A percentile compares a stretch with the other conserved stretches of the same genome.
These are phyloP conservation scores for Pogonocherus hispidulus DNA, from an alignment of 2,888 invertebrate genomes.

Conservation along the genomic window DNA sequence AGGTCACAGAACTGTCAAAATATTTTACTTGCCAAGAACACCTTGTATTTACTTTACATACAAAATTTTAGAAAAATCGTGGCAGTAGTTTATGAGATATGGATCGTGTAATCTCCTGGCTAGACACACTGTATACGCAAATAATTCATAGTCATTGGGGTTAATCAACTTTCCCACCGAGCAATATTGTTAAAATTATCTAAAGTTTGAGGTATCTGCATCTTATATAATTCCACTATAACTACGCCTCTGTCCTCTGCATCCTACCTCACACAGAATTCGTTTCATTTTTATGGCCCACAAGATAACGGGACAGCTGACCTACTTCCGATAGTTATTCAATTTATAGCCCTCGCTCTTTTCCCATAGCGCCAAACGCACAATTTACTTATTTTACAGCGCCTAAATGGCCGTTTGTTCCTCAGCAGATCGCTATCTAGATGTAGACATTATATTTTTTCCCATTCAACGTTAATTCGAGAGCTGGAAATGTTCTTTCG, in stretches of 20 bases:
- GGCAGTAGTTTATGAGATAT: too few species aligned
- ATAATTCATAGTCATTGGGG: too few species aligned
- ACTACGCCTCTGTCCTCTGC: not conserved
- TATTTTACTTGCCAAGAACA: too few species aligned
- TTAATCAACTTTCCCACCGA: too few species aligned
- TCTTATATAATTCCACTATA: too few species aligned
- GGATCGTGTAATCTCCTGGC: too few species aligned
- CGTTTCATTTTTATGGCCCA: slow-evolving; percentile 25
- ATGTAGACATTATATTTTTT: not conserved
- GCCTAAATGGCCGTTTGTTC: not conserved
- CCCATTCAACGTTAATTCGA: slow-evolving; percentile 5
- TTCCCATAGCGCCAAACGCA: not conserved
- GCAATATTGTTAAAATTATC: too few species aligned
- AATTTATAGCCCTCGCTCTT: not conserved
- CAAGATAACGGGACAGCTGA: slow-evolving; percentile 23
- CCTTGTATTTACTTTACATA: too few species aligned
- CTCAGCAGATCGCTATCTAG: not conserved
- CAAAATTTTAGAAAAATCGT: too few species aligned
- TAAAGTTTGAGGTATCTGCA: too few species aligned
- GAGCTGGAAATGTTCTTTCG: slow-evolving; percentile 17
- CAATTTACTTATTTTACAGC: not conserved
- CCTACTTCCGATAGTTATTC: slow-evolving; percentile 10
- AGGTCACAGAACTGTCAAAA: too few species aligned
- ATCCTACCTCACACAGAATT: slow-evolving; percentile 17
- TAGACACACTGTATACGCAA: too few species aligned